These are phyloP conservation scores for Tautogolabrus adspersus DNA, from an alignment of 2,113 vertebrate species.

Conservation along the genomic window DNA sequence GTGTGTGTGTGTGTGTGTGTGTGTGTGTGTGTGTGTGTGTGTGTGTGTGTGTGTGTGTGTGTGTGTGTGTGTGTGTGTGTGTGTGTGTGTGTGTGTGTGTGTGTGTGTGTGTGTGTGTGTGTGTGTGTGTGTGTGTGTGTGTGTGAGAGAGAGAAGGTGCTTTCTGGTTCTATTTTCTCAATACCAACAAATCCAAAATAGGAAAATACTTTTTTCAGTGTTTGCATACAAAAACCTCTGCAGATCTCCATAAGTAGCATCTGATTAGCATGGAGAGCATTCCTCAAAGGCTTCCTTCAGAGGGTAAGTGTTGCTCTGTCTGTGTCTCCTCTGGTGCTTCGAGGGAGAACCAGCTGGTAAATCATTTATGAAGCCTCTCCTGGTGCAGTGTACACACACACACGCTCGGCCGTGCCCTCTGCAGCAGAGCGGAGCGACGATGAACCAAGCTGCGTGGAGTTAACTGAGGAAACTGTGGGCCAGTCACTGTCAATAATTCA, in stretches of 20 bases:
- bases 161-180: not conserved
- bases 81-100: not conserved
- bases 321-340: conserved; percentile 18
- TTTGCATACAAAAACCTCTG: not conserved
- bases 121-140: too few species aligned
- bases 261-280: conserved; percentile 21
- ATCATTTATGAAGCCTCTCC: conserved; percentile 48
- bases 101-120: not conserved
- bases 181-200: not conserved
- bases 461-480: conserved; percentile 27
- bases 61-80: not conserved
- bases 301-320: conserved; percentile 9
- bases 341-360: conserved; percentile 41
- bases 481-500: conserved; percentile 40
- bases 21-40: too few species aligned
- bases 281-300: conserved; percentile 23
- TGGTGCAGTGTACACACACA: conserved; percentile 30
- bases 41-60: not conserved
- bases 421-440: conserved; percentile 15
- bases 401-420: conserved; percentile 20
- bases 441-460: conserved; percentile 19
- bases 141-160: not conserved
- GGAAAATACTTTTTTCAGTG: not conserved
- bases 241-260: not conserved
- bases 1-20: too few species aligned